A percentile compares a stretch with the other conserved stretches of the same genome.
phyloP scores from a whole-genome alignment of 2,888 invertebrate species.

The Allophyes oxyacanthae region DNA sequence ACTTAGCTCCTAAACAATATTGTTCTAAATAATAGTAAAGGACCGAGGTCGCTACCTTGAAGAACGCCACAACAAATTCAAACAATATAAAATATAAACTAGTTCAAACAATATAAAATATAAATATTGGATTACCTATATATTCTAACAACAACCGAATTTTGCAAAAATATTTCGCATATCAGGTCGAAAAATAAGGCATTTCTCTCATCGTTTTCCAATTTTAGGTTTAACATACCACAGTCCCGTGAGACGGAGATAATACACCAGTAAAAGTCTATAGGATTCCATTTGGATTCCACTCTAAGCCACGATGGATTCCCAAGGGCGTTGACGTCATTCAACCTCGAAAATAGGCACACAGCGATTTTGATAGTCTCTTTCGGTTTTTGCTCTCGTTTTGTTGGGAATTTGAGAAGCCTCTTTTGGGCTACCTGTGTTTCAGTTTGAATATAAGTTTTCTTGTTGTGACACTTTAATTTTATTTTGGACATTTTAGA shows the following conservation, averaged over 20 bases:
- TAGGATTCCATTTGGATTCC: slow-evolving; percentile 55
- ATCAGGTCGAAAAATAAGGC: slow-evolving; percentile 20
- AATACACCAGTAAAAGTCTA: slow-evolving; percentile 52
- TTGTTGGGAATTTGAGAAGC: slow-evolving; percentile 5
- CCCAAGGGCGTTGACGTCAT: slow-evolving; percentile 55
- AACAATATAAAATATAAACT: not conserved
- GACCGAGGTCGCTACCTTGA: not conserved
- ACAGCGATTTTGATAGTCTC: slow-evolving; percentile 24
- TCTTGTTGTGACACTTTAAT: not conserved
- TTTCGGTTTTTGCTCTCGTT: slow-evolving; percentile 18
- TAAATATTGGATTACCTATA: no score
- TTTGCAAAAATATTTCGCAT: slow-evolving; percentile 10
- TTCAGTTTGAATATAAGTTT: not conserved
- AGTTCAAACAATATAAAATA: no score
- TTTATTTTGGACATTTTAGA: not conserved
- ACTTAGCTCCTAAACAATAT: no score
- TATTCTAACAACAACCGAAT: no score
- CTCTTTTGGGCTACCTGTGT: not conserved
- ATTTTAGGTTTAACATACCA: slow-evolving; percentile 52
- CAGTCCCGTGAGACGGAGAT: slow-evolving; percentile 40
- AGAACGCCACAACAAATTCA: not conserved
- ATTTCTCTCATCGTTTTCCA: slow-evolving; percentile 41
- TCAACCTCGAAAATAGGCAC: slow-evolving; percentile 46
- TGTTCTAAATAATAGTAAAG: no score
- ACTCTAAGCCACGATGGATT: slow-evolving; percentile 45